Evolutionary conservation across 2,888 invertebrate genomes (phyloP).

Genomic region (Lottia gigantea): DNA sequence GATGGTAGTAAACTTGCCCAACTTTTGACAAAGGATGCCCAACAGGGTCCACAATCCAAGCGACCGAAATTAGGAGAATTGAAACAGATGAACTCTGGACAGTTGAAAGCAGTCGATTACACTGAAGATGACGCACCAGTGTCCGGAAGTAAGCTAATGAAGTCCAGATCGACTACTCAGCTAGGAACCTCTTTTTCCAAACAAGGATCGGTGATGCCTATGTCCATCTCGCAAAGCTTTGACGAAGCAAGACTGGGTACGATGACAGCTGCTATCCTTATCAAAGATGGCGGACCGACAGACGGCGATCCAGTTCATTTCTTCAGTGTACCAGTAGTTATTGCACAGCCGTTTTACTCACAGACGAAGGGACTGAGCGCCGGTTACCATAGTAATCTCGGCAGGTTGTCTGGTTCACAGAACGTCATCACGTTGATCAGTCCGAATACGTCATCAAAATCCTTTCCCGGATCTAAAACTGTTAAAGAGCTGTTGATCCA

Average conservation of each 20-base stretch:
- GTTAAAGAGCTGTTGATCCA: background rate
- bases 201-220: background rate
- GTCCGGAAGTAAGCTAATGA: background rate
- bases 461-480: background rate
- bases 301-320: background rate
- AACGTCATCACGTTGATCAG: background rate
- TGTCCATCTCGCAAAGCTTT: background rate
- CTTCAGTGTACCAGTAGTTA: slow-evolving; percentile 41
- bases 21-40: background rate
- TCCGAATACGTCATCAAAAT: slow-evolving; percentile 4
- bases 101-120: background rate
- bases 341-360: slow-evolving; percentile 35
- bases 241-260: background rate
- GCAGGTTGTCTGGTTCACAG: slow-evolving; percentile 1
- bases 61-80: background rate
- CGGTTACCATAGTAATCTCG: slow-evolving; percentile 10
- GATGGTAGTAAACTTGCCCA: background rate
- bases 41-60: background rate
- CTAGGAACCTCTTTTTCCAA: background rate
- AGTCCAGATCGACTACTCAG: background rate
- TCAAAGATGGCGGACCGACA: background rate
- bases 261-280: background rate
- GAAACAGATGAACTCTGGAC: background rate
- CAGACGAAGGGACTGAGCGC: slow-evolving; percentile 12
- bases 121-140: background rate